A percentile compares a stretch with the other conserved stretches of the same genome.
Evolutionary conservation across 2,888 invertebrate species (phyloP).

Genomic region (Polydesmus complanatus): DNA sequence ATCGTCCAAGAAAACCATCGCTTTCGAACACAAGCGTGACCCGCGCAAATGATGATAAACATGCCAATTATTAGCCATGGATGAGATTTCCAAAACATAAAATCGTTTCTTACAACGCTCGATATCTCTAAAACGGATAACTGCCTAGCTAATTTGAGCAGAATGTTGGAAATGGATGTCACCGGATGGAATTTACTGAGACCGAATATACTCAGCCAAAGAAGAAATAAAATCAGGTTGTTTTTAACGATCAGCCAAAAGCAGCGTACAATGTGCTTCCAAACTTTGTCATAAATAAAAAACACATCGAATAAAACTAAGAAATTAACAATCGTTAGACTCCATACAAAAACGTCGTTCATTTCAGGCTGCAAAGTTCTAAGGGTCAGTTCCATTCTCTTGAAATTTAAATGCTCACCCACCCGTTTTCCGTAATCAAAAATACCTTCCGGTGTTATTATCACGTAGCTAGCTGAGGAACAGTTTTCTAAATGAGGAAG

Average conservation of each 20-base stretch:
- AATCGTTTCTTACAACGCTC: constrained; percentile 25
- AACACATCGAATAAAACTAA: constrained; percentile 34
- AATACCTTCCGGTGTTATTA: constrained; percentile 34
- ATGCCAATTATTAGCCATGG: constrained; percentile 19
- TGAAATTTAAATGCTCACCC: constrained; percentile 35
- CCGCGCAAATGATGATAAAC: neutral
- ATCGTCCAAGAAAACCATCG: neutral
- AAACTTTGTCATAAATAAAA: constrained; percentile 29
- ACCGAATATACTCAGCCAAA: constrained; percentile 36
- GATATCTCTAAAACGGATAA: constrained; percentile 30
- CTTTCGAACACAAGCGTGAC: constrained; percentile 1
- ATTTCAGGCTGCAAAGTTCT: constrained; percentile 37
- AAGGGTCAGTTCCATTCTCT: constrained; percentile 35
- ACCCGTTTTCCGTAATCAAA: constrained; percentile 32
- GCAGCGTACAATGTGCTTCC: constrained; percentile 28
- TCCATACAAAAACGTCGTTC: constrained; percentile 39
- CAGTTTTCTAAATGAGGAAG: constrained; percentile 18
- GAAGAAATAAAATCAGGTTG: constrained; percentile 33
- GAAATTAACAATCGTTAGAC: constrained; percentile 35
- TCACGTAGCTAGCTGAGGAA: constrained; percentile 26
- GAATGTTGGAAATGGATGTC: constrained; percentile 27
- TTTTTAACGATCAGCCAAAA: constrained; percentile 34
- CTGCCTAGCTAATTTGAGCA: constrained; percentile 28
- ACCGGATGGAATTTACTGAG: constrained; percentile 33
- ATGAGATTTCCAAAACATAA: constrained; percentile 23